Base-by-base conservation (phyloP, 2,888 invertebrate species). In the Plagodis pulveraria region DNA sequence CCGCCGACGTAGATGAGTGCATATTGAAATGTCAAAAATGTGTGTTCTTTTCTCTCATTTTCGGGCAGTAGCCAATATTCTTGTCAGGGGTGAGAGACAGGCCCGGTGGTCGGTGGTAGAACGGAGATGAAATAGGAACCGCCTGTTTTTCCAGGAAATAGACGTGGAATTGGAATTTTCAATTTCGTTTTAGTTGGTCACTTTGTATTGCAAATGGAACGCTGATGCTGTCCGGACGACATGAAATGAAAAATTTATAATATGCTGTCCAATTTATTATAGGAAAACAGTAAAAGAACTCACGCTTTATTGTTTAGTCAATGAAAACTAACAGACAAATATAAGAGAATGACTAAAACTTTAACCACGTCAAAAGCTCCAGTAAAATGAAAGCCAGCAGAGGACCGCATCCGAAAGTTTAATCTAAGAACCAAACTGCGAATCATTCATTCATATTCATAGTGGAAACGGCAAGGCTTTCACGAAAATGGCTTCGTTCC, bases 391-490 rank as follows among this genome's bases (percentile, higher is more conserved):
- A 65, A 65, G 62, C 51, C 62, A 62, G 65, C 65, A 60, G 66
- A 55, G 66, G 68, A 74, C 71, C 74, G 77, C 80, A 80, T 73
- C 74, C 74, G 83, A 86, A 88, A 86, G 80, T 84, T 86, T 85
- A 87, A 87, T 84, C 83, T 82, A 86, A 87, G 89, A 87, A 87
- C 81, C 82, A 86, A 81, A 82, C 77, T 80, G 40, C 40, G 84
- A 83, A 87, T 87, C 83, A 86, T 85, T 84, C 88, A 90, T 91
- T 91, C 91, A 91, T 91, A 91, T 91, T 89, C 91, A 91, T 88
- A 87, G 84, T 81, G 77, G 78, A 78, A 84, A 76, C 81, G 78
- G 80, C 83, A 78, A 83, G 83, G 89, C 90, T 90, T 89, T 90
- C 89, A 87, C 86, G 90, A 87, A 90, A 91, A 91, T 89, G 88